Evolutionary conservation across 2,888 invertebrate genomes (phyloP).

Genomic region (Tachystola acroxantha): DNA sequence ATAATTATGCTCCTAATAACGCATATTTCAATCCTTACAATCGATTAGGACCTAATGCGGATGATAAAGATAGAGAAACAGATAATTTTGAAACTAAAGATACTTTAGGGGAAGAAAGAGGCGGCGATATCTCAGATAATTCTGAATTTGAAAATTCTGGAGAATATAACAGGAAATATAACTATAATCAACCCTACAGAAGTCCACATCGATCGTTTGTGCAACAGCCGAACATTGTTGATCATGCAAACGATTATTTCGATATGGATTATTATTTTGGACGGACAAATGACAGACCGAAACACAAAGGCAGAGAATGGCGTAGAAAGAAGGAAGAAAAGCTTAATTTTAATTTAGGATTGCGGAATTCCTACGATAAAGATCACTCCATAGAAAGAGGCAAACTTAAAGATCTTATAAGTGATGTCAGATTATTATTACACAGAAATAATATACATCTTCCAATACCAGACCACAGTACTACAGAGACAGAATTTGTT

Average conservation of each 20-base stretch:
- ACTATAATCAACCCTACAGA: no score
- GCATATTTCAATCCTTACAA: constrained; percentile 46
- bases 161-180: neutral
- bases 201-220: no score
- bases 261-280: constrained; percentile 36
- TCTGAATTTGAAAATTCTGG: neutral
- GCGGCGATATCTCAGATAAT: neutral
- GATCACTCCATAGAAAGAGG: constrained; percentile 18
- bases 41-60: constrained; percentile 33
- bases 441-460: neutral
- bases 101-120: neutral
- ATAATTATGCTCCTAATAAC: constrained; percentile 36
- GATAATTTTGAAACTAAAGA: neutral
- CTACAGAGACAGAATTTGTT: neutral
- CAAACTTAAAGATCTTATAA: constrained; percentile 26
- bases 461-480: neutral
- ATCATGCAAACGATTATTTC: constrained; percentile 24
- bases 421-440: constrained; percentile 24
- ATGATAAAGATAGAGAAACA: neutral
- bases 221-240: no score
- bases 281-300: constrained; percentile 6
- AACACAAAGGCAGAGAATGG: neutral
- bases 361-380: constrained; percentile 18
- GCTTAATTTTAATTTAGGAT: neutral
- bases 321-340: neutral